Percentiles rank a stretch among this genome's conserved stretches.
Evolutionary conservation across 30 jellyfish, hydroid and myxozoan genomes (phyloP).

Genomic region (Mastigias papua): DNA sequence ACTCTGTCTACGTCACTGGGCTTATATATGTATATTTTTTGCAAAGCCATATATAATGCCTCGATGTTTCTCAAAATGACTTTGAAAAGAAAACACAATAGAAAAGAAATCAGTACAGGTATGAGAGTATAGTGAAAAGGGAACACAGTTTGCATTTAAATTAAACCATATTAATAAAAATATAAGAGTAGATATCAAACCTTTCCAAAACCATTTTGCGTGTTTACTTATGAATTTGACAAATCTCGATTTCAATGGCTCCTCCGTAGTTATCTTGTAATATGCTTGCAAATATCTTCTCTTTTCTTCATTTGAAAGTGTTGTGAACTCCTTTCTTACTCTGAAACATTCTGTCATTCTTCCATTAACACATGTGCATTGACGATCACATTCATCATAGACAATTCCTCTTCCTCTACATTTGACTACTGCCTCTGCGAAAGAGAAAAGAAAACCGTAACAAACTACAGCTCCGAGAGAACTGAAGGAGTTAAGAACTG

Average conservation of each 20-base stretch:
- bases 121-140: too few species aligned
- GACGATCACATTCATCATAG: constrained; percentile 84
- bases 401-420: constrained; percentile 56
- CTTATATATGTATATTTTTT: too few species aligned
- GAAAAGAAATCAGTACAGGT: too few species aligned
- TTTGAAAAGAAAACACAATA: too few species aligned
- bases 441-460: neutral
- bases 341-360: constrained; percentile 68
- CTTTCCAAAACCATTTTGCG: constrained; percentile 85
- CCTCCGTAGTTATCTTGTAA: constrained; percentile 77
- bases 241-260: constrained; percentile 73
- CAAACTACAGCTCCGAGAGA: neutral
- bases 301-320: constrained; percentile 74
- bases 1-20: too few species aligned
- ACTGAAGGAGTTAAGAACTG: neutral
- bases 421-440: constrained; percentile 8
- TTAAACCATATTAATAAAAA: neutral
- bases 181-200: constrained; percentile 6
- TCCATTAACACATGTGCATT: constrained; percentile 79
- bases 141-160: neutral
- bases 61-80: too few species aligned
- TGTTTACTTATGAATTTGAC: constrained; percentile 71
- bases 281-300: constrained; percentile 78
- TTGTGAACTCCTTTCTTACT: constrained; percentile 85
- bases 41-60: too few species aligned